Conservation (phyloP, 2,888 invertebrate genomes). For the Choreutis nemorana region DNA sequence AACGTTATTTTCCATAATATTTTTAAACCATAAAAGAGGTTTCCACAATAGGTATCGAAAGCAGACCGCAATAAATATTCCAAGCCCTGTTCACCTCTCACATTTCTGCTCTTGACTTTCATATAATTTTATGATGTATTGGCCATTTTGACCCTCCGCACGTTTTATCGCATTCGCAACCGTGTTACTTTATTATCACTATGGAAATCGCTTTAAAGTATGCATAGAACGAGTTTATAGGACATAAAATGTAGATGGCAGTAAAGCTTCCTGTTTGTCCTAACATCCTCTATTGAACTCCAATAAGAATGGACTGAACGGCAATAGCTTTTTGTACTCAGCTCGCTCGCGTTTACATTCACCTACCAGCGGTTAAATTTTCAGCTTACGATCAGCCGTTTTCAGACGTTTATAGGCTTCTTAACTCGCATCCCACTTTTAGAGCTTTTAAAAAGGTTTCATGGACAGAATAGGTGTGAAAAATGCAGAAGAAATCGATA, state of each 20-base stretch:
- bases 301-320: slow-evolving; percentile 15
- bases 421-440: too few relatives aligned
- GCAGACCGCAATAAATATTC: slow-evolving; percentile 58
- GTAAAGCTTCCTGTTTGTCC: slow-evolving; percentile 22
- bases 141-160: slow-evolving; percentile 59
- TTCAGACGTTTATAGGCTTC: too few relatives aligned
- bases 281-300: slow-evolving; percentile 7
- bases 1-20: slow-evolving; percentile 39
- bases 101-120: slow-evolving; percentile 62
- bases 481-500: too few relatives aligned
- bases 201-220: slow-evolving; percentile 36
- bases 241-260: slow-evolving; percentile 26
- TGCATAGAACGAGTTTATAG: slow-evolving; percentile 31
- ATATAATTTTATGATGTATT: slow-evolving; percentile 66
- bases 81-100: slow-evolving; percentile 51
- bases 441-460: too few relatives aligned
- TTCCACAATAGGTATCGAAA: slow-evolving; percentile 59
- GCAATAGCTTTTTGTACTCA: slow-evolving; percentile 5
- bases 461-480: too few relatives aligned
- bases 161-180: slow-evolving; percentile 48
- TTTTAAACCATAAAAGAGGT: slow-evolving; percentile 44
- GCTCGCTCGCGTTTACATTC: too few relatives aligned
- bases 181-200: slow-evolving; percentile 18
- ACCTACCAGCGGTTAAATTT: too few relatives aligned
- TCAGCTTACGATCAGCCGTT: too few relatives aligned